Conservation (phyloP, 2,888 invertebrate genomes). For the Pheosia tremula region DNA sequence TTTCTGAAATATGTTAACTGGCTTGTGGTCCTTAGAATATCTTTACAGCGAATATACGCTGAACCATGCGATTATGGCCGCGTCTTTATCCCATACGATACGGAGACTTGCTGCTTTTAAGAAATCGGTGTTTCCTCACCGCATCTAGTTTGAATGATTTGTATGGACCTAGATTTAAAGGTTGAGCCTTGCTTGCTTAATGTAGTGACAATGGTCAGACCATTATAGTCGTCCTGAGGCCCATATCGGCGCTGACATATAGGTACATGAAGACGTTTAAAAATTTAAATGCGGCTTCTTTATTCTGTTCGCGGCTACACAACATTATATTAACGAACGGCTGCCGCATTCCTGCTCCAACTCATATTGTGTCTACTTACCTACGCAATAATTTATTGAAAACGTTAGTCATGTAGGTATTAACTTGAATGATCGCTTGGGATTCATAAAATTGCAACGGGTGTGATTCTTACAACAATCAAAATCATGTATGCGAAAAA, state of each 20-base stretch:
- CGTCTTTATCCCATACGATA: too few species aligned
- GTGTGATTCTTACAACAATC: neutral
- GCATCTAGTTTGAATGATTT: slow-evolving; percentile 1
- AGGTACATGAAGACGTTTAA: slow-evolving; percentile 62
- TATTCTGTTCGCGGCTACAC: slow-evolving; percentile 65
- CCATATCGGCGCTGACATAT: slow-evolving; percentile 54
- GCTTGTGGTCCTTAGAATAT: slow-evolving; percentile 45
- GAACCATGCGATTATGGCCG: slow-evolving; percentile 34
- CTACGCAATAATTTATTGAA: slow-evolving; percentile 35
- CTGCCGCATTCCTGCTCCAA: slow-evolving; percentile 75
- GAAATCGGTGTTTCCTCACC: slow-evolving; percentile 16
- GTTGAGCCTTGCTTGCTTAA: slow-evolving; percentile 27
- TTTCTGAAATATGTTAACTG: slow-evolving; percentile 42
- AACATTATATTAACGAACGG: slow-evolving; percentile 64
- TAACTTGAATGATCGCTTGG: slow-evolving; percentile 32
- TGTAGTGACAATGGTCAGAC: slow-evolving; percentile 41
- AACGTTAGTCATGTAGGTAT: slow-evolving; percentile 27
- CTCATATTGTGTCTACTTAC: slow-evolving; percentile 36
- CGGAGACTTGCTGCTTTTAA: slow-evolving; percentile 15
- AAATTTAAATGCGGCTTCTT: slow-evolving; percentile 71
- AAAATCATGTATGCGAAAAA: too few species aligned
- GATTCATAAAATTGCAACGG: slow-evolving; percentile 27
- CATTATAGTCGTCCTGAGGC: neutral
- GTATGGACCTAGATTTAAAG: neutral
- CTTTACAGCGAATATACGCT: slow-evolving; percentile 46